A percentile compares a stretch with the other conserved stretches of the same genome.
These are phyloP conservation scores for Callorhinus ursinus DNA, from an alignment of 2,113 vertebrate species.

Conservation along the genomic window DNA sequence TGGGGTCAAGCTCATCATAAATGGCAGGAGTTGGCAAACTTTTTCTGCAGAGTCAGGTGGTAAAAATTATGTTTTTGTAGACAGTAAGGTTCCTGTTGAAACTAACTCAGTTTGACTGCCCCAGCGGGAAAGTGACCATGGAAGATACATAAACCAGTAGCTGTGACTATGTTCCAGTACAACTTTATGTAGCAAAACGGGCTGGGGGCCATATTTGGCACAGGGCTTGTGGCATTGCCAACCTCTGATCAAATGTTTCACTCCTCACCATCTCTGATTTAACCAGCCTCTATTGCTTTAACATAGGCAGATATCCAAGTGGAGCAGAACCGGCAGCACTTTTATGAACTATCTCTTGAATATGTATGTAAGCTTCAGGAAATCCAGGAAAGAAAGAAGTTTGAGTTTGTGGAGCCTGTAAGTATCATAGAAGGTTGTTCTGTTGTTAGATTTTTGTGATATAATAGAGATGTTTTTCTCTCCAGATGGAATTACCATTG, in stretches of 20 bases:
- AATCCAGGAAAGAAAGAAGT: slow-evolving; percentile 98
- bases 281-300: slow-evolving; percentile 36
- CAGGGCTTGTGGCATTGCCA: fast-evolving
- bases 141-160: fast-evolving
- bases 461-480: not conserved
- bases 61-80: not conserved
- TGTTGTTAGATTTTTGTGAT: not conserved
- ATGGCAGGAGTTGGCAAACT: not conserved
- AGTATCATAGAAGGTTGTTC: slow-evolving; percentile 79
- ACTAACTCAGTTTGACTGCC: not conserved
- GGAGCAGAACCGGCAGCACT: slow-evolving; percentile 93
- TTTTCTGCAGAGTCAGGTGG: not conserved
- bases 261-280: not conserved
- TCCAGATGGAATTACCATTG: not conserved
- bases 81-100: not conserved
- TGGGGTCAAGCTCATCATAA: not conserved
- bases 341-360: slow-evolving; percentile 96
- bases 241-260: not conserved
- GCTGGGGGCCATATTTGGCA: fast-evolving
- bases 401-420: slow-evolving; percentile 98
- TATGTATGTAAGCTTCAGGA: slow-evolving; percentile 98
- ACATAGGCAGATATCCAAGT: slow-evolving; percentile 94
- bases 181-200: not conserved
- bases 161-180: fast-evolving
- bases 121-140: not conserved